These are phyloP conservation scores for Zophobas atratus DNA, from an alignment of 1,140 invertebrate genomes.

Conservation along the genomic window DNA sequence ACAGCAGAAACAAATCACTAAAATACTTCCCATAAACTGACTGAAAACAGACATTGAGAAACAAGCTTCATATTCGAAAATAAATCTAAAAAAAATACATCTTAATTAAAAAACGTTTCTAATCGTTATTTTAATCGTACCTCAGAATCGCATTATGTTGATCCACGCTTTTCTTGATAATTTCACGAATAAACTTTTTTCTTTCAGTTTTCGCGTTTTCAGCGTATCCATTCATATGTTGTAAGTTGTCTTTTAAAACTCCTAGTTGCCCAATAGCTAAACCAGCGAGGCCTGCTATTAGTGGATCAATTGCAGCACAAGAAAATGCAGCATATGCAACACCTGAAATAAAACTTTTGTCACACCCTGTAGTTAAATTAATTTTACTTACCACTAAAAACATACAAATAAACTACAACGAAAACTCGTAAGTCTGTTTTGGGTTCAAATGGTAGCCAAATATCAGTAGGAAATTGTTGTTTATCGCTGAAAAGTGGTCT, in stretches of 20 bases:
- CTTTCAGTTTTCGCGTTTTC: background rate
- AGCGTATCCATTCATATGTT: background rate
- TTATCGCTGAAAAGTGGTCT: background rate
- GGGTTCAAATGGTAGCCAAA: background rate
- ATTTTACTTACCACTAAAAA: background rate
- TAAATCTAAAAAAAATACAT: background rate
- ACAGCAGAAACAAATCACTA: slow-evolving; percentile 15
- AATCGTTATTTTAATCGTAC: too few species aligned
- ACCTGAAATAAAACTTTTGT: background rate
- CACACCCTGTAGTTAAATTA: background rate
- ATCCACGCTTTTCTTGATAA: too few species aligned
- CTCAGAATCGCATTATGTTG: too few species aligned
- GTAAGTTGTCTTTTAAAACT: slow-evolving; percentile 10
- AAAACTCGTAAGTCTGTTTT: background rate
- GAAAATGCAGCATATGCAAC: background rate
- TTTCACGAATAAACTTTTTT: too few species aligned
- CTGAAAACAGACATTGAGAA: background rate
- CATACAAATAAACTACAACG: background rate
- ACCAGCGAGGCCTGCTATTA: background rate
- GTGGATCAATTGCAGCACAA: background rate
- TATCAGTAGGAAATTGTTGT: background rate
- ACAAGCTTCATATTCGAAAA: background rate
- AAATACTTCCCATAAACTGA: slow-evolving; percentile 14
- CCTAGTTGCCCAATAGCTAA: background rate
- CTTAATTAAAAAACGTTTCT: background rate